Conservation (phyloP, 1,140 invertebrate species). For the Zaprionus lachaisei region DNA sequence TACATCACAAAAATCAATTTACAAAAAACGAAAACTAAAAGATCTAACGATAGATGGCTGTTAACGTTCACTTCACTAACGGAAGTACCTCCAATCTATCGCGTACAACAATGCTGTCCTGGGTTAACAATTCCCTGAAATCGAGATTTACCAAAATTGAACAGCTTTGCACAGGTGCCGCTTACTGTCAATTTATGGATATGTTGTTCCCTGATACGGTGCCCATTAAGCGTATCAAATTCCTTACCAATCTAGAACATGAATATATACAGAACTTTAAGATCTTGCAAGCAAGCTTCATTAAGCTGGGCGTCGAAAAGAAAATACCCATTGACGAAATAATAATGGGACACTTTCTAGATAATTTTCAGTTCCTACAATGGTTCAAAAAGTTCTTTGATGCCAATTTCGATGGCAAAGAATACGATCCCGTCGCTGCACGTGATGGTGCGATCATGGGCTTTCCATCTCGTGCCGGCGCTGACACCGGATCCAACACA, state of each 20-base stretch:
- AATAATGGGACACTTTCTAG: conserved; percentile 97
- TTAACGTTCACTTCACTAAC: conserved; percentile 99
- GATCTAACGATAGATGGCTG: conserved; percentile 87
- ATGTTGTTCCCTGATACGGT: conserved; percentile 98
- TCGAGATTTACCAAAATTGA: conserved; percentile 98
- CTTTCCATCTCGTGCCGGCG: neutral
- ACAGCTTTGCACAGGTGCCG: conserved; percentile 96
- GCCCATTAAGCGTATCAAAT: conserved; percentile 98
- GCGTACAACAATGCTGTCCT: conserved; percentile 98
- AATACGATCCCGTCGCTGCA: conserved; percentile 95
- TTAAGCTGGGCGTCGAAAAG: conserved; percentile 99
- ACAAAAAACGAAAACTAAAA: neutral
- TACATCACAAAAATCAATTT: neutral
- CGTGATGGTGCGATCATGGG: conserved; percentile 94
- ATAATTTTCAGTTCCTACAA: conserved; percentile 99
- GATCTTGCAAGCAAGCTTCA: conserved; percentile 97
- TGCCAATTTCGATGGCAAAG: conserved; percentile 96
- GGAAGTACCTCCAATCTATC: conserved; percentile 95
- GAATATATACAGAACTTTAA: conserved; percentile 99
- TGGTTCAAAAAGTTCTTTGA: conserved; percentile 99
- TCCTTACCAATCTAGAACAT: conserved; percentile 98
- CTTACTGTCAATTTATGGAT: conserved; percentile 99
- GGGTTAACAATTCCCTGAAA: conserved; percentile 99
- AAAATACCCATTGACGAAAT: conserved; percentile 94
- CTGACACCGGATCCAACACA: too few relatives aligned